Percentiles rank a stretch among this genome's conserved stretches.
Conservation (phyloP, 2,888 invertebrate species). For the Xanthostigma xanthostigma region DNA sequence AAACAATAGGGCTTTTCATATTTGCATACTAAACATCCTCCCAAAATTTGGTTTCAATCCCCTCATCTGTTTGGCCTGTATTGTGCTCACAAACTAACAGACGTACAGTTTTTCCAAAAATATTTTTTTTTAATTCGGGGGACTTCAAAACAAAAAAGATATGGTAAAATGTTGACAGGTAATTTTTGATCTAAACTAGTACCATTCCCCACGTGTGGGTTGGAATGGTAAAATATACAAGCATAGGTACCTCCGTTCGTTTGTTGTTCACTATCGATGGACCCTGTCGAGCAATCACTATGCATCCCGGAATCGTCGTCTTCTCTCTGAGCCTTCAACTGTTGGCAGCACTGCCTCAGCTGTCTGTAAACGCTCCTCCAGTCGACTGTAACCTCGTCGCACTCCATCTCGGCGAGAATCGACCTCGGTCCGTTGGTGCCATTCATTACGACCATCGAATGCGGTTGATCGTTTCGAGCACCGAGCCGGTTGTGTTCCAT, state of each 20-base stretch:
- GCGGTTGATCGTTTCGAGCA: slow-evolving; percentile 17
- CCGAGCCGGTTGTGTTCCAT: slow-evolving; percentile 55
- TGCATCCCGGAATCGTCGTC: slow-evolving; percentile 60
- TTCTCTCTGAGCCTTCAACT: slow-evolving; percentile 59
- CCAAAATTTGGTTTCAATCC: no score
- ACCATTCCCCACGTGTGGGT: no score
- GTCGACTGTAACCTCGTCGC: slow-evolving; percentile 48
- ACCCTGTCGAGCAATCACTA: slow-evolving; percentile 51
- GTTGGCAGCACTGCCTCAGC: slow-evolving; percentile 54
- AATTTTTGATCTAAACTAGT: slow-evolving; percentile 34
- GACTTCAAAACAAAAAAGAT: no score
- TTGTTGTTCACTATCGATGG: slow-evolving; percentile 32
- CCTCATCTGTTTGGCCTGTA: no score
- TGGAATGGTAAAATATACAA: slow-evolving; percentile 15
- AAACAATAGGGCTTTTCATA: no score
- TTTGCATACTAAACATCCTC: no score
- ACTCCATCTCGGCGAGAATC: slow-evolving; percentile 82
- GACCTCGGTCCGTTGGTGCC: slow-evolving; percentile 42
- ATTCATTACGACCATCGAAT: slow-evolving; percentile 27
- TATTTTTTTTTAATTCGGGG: no score
- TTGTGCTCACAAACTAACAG: no score
- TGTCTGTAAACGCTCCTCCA: slow-evolving; percentile 59
- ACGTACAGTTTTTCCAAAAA: no score
- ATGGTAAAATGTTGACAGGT: no score
- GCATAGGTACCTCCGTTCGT: not conserved